Evolutionary conservation across 1,140 invertebrate genomes (phyloP).

Genomic region (Microplitis demolitor): DNA sequence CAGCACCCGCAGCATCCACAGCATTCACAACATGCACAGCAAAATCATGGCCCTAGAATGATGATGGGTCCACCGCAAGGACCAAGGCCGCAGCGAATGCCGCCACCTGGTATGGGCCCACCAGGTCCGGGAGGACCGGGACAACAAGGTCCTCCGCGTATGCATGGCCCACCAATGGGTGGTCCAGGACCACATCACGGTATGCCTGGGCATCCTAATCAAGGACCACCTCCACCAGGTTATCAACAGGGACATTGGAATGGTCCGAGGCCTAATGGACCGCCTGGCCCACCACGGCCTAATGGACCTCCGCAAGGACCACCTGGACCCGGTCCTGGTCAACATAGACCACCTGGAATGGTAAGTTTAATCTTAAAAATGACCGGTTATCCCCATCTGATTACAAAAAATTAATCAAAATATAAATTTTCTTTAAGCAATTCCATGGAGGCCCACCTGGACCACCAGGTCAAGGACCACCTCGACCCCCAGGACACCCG

Average conservation of each 20-base stretch:
- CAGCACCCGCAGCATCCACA: constrained; percentile 62
- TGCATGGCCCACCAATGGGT: constrained; percentile 74
- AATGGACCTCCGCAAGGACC: constrained; percentile 63
- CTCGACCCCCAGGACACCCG: constrained; percentile 65
- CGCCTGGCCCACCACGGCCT: constrained; percentile 59
- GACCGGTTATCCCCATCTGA: neutral
- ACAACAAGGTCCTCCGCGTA: constrained; percentile 62
- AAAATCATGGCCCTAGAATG: constrained; percentile 68
- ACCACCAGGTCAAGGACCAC: constrained; percentile 67
- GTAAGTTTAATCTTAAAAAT: constrained; percentile 53
- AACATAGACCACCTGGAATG: constrained; percentile 72
- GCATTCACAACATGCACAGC: constrained; percentile 63
- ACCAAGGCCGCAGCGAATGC: constrained; percentile 67
- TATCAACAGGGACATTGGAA: constrained; percentile 69
- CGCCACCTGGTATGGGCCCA: constrained; percentile 70
- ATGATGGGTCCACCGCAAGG: constrained; percentile 72
- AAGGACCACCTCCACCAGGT: constrained; percentile 63
- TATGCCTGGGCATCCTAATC: constrained; percentile 61
- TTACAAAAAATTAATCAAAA: neutral
- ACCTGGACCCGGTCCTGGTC: constrained; percentile 67
- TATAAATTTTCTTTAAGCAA: constrained; percentile 37
- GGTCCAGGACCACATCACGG: constrained; percentile 59
- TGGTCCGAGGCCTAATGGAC: constrained; percentile 65
- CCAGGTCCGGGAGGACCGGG: constrained; percentile 44
- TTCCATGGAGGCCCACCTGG: constrained; percentile 71